phyloP scores from a whole-genome alignment of 2,888 invertebrate genomes.

The Agrotis ipsilon region DNA sequence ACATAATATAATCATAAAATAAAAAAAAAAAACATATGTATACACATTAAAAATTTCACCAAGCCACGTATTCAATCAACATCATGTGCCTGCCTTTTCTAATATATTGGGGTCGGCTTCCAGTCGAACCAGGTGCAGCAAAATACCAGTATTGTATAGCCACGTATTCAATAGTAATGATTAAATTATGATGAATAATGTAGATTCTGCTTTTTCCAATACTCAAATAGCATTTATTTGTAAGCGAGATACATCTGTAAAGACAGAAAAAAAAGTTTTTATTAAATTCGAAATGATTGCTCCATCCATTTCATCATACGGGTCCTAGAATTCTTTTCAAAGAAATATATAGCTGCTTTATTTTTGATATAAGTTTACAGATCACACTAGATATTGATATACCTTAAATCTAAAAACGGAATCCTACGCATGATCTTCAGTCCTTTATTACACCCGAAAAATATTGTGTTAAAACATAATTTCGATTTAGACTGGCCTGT shows the following conservation, averaged over 20 bases:
- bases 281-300: background rate
- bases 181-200: no score
- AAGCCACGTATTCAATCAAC: no score
- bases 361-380: background rate
- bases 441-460: background rate
- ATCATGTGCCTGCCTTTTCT: no score
- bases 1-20: no score
- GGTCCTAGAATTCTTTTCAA: background rate
- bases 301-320: background rate
- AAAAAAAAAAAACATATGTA: no score
- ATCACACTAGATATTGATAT: background rate
- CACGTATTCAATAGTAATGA: no score
- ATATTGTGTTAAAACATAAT: no score
- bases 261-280: conserved; percentile 20
- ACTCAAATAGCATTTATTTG: conserved; percentile 52
- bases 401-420: background rate
- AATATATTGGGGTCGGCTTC: no score
- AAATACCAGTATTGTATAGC: no score
- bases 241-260: conserved; percentile 76
- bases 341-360: background rate
- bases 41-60: no score
- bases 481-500: no score
- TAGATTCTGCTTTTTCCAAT: background rate
- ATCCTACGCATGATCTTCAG: background rate
- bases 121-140: no score